These are phyloP conservation scores for Rhagoletis pomonella DNA, from an alignment of 1,140 invertebrate genomes.

Conservation along the genomic window DNA sequence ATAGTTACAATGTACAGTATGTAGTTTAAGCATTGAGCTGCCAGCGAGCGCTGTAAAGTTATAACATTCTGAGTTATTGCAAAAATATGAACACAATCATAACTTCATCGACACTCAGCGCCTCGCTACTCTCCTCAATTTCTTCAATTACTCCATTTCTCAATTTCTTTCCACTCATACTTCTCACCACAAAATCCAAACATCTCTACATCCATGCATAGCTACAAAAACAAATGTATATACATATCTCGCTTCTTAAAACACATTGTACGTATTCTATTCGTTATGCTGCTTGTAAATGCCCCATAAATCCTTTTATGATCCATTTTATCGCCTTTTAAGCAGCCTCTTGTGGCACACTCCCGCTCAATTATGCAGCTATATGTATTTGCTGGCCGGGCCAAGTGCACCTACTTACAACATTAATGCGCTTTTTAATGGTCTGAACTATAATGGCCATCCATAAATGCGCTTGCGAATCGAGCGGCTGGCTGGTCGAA, in stretches of 20 bases:
- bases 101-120: not conserved
- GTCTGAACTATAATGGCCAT: slow-evolving; percentile 19
- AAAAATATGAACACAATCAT: slow-evolving; percentile 12
- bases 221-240: not conserved
- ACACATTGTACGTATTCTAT: slow-evolving; percentile 1
- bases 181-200: not conserved
- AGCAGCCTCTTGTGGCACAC: slow-evolving; percentile 55
- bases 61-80: not conserved
- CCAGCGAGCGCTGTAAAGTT: not conserved
- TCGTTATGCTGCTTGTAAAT: slow-evolving; percentile 59
- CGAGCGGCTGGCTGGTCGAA: not conserved
- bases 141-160: not conserved
- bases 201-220: not conserved
- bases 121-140: not conserved
- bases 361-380: slow-evolving; percentile 33
- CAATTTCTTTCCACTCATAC: not conserved
- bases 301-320: slow-evolving; percentile 68
- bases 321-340: slow-evolving; percentile 64
- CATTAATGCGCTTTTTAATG: slow-evolving; percentile 50
- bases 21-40: too few species aligned
- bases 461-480: slow-evolving; percentile 34
- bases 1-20: too few species aligned
- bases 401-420: slow-evolving; percentile 44
- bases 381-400: not conserved
- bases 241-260: not conserved